A percentile compares a stretch with the other conserved stretches of the same genome.
Evolutionary conservation across 2,797 vertebrate genomes (phyloP).

Genomic region (Anniella stebbinsi): DNA sequence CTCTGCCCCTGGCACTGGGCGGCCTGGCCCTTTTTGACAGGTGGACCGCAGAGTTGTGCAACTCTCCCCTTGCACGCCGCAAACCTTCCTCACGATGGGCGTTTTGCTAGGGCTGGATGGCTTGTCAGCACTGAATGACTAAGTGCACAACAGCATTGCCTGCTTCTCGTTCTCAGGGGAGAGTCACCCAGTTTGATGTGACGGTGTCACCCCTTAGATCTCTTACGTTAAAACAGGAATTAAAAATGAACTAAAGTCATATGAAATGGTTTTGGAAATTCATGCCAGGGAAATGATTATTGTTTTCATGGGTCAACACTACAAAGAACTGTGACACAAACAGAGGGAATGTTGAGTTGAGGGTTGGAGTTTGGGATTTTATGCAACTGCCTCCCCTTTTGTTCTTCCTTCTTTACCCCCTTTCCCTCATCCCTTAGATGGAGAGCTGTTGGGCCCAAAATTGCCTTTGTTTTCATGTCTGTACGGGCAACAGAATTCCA

Average conservation of each 20-base stretch:
- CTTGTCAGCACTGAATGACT: background rate
- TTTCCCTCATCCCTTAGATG: background rate
- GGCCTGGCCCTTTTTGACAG: background rate
- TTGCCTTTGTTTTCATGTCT: background rate
- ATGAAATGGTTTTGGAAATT: constrained; percentile 49
- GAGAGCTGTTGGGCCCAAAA: background rate
- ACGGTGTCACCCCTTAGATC: background rate
- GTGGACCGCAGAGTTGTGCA: background rate
- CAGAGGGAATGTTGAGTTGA: constrained; percentile 32
- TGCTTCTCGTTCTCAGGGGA: background rate
- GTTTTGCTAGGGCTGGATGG: background rate
- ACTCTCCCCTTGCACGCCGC: fast-evolving
- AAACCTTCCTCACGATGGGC: fast-evolving
- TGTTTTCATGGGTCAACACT: constrained; percentile 37
- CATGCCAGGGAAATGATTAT: constrained; percentile 39
- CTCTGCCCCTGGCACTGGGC: background rate
- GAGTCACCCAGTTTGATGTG: background rate
- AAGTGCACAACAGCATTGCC: background rate
- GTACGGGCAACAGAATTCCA: background rate
- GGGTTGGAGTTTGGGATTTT: background rate
- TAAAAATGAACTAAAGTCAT: constrained; percentile 46
- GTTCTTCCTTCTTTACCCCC: background rate
- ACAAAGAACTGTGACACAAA: constrained; percentile 43
- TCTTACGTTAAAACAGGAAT: constrained; percentile 52
- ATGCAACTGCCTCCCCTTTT: background rate